Base-by-base conservation (phyloP, 2,797 vertebrate genomes). In the Megaceryle alcyon region DNA sequence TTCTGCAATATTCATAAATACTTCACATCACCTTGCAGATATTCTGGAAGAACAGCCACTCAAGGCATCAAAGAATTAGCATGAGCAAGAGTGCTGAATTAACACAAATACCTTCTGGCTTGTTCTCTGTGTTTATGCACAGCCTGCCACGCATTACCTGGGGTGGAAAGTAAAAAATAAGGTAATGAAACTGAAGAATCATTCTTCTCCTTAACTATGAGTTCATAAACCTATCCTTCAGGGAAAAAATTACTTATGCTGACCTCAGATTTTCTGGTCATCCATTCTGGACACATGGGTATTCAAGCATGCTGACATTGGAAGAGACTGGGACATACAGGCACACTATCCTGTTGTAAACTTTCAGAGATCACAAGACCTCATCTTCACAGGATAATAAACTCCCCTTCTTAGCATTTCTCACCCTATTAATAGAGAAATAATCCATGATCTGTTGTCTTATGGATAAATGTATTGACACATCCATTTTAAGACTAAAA, bases 1-100 rank as follows among this genome's bases (percentile, higher is more conserved):
- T 65, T 80, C 60, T 82, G 65, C 65, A 93, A 86, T 87, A 92
- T 82, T 87, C 79, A 72, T 73, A 89, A 94, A 88, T 54, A 69
- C 23, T 80, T 28, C 70, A 57, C 51, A 77, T 81, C 53, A 59
- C 65, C 57, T 93, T 83, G 71, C 39, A 89, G 82, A 53, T 86
- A 89, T 59, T 92, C 61, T 87, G 76, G 46, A 93, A 82, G 51
- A 92, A 46, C 20, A 71, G 21, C 49, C 51, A 53, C 73, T 86
- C 44, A 35, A 84, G 33, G 29, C 9, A 29, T 76, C 82, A 88
- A 88, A 83, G 41, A 95, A 86, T 69, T 71, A 81, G 3, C 44
- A 71, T 61, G 33, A 87, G 60, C 26, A 70, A 71, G 69, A 82
- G 9, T 54, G 73, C 28, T 71, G 86, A 85, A 93, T 80, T 86